Conservation (phyloP, 2,113 vertebrate genomes). For the Nycticorax nycticorax region DNA sequence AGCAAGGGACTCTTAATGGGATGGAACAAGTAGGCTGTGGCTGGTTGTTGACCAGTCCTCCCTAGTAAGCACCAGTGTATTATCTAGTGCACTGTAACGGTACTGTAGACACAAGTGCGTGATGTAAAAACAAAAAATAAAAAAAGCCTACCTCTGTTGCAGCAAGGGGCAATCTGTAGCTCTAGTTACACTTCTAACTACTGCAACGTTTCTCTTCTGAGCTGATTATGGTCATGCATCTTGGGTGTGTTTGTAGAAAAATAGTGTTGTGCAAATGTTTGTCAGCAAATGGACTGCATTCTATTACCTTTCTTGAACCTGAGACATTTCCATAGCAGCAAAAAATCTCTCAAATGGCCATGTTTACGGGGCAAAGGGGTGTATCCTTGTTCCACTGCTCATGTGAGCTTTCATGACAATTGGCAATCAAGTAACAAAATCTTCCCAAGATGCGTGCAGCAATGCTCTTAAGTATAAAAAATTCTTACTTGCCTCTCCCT, state of each 20-base stretch:
- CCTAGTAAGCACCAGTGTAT: neutral
- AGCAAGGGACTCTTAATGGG: neutral
- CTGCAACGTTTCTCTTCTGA: neutral
- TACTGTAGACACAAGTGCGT: neutral
- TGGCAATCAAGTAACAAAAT: neutral
- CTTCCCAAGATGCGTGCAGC: neutral
- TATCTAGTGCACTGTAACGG: neutral
- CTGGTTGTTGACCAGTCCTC: neutral
- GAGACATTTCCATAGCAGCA: neutral
- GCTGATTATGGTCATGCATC: neutral
- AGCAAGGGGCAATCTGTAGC: neutral
- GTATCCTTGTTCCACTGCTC: neutral
- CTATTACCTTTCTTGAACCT: neutral
- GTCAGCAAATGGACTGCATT: neutral
- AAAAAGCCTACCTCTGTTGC: neutral
- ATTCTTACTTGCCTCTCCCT: neutral
- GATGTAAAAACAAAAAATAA: neutral
- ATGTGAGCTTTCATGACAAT: neutral
- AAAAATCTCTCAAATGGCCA: neutral
- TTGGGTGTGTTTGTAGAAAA: neutral
- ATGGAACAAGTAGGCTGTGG: neutral
- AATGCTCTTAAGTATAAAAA: neutral
- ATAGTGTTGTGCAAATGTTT: neutral
- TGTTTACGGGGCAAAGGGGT: neutral
- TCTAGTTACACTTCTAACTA: neutral